These are phyloP conservation scores for Charanyca ferruginea DNA, from an alignment of 2,888 invertebrate genomes.

Conservation along the genomic window DNA sequence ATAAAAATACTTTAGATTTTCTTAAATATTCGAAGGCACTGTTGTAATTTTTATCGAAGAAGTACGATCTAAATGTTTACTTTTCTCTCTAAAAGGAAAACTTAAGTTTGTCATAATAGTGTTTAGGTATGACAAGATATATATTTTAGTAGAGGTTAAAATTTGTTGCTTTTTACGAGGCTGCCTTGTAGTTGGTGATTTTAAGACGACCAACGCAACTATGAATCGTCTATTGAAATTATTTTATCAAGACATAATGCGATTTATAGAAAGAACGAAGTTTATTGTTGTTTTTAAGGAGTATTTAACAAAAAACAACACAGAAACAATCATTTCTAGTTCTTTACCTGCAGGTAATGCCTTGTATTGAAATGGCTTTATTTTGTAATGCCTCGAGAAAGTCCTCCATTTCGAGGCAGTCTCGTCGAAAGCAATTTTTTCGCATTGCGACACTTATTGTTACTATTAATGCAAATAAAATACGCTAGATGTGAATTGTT, in stretches of 20 bases:
- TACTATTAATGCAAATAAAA: constrained; percentile 60
- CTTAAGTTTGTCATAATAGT: constrained; percentile 42
- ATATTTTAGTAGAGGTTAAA: constrained; percentile 33
- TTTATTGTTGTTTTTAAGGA: not conserved
- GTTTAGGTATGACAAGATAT: constrained; percentile 25
- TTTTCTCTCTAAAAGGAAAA: constrained; percentile 6
- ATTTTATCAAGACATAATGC: not conserved
- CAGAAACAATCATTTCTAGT: not conserved
- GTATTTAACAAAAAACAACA: constrained; percentile 1
- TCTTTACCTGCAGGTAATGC: not conserved
- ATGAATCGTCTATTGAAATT: not conserved
- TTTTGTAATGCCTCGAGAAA: constrained; percentile 1
- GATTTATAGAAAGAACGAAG: not conserved
- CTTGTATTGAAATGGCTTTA: not conserved
- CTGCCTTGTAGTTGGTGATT: constrained; percentile 9
- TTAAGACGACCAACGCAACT: not conserved
- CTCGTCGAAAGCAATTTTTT: constrained; percentile 38
- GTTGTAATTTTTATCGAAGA: constrained; percentile 16
- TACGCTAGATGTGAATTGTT: constrained; percentile 53
- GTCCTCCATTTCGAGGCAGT: constrained; percentile 25
- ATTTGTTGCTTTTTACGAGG: constrained; percentile 24
- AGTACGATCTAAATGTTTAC: constrained; percentile 1
- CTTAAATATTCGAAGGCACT: not conserved
- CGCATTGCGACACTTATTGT: constrained; percentile 42
- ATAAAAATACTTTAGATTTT: not conserved